These are phyloP conservation scores for Drosophila tani DNA, from an alignment of 1,140 invertebrate species.

Conservation along the genomic window DNA sequence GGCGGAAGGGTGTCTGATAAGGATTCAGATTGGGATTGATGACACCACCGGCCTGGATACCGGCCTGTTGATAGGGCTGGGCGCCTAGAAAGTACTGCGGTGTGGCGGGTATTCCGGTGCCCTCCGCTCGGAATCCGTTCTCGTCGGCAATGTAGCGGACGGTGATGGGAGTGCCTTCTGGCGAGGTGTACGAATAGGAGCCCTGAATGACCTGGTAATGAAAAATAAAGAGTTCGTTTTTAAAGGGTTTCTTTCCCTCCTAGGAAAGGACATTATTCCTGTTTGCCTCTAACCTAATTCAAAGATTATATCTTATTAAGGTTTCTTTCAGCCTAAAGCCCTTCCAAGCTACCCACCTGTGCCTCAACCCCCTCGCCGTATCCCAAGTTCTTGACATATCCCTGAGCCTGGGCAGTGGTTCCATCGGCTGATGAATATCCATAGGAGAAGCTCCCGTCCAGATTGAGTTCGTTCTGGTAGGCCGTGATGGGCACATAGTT, in stretches of 20 bases:
- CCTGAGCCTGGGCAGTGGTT: slow-evolving; percentile 87
- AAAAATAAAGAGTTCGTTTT: no score
- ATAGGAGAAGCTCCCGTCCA: slow-evolving; percentile 86
- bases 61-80: slow-evolving; percentile 81
- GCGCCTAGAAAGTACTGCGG: slow-evolving; percentile 86
- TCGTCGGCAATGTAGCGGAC: slow-evolving; percentile 88
- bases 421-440: slow-evolving; percentile 88
- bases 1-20: slow-evolving; percentile 75
- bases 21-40: slow-evolving; percentile 80
- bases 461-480: slow-evolving; percentile 87
- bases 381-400: slow-evolving; percentile 86
- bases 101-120: slow-evolving; percentile 87
- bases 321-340: background rate
- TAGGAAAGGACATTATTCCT: no score
- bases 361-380: slow-evolving; percentile 86
- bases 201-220: slow-evolving; percentile 77
- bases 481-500: slow-evolving; percentile 86
- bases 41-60: slow-evolving; percentile 41
- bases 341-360: slow-evolving; percentile 53
- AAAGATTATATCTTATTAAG: background rate
- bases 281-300: no score
- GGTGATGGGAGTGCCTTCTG: slow-evolving; percentile 86
- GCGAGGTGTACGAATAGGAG: slow-evolving; percentile 87
- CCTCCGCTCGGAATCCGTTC: slow-evolving; percentile 86
- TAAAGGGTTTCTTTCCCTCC: no score